phyloP scores from a whole-genome alignment of 2,888 invertebrate species.

The Napeogenes sylphis region DNA sequence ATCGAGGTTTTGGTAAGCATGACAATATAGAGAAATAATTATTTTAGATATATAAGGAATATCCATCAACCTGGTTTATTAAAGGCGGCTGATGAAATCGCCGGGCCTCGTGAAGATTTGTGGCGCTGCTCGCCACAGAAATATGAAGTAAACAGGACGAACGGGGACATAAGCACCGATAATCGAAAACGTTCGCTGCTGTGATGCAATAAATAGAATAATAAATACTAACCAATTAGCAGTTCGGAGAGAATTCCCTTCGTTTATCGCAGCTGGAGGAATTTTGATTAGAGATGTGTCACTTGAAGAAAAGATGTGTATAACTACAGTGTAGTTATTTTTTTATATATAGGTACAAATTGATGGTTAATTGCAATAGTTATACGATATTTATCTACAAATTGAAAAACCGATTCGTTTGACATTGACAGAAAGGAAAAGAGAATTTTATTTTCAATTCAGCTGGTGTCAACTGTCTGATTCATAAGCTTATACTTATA shows the following conservation, averaged over 20 bases:
- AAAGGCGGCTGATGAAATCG: not conserved
- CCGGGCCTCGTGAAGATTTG: not conserved
- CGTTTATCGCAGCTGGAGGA: slow-evolving; percentile 62
- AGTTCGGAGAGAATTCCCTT: slow-evolving; percentile 59
- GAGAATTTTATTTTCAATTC: slow-evolving; percentile 9
- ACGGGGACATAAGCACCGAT: not conserved
- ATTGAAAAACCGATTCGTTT: slow-evolving; percentile 20
- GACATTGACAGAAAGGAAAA: slow-evolving; percentile 20
- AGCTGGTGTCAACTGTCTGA: slow-evolving; percentile 4
- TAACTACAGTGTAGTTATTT: slow-evolving; percentile 16
- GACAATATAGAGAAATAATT: too few relatives aligned
- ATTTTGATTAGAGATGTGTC: slow-evolving; percentile 48
- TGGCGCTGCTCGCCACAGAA: not conserved
- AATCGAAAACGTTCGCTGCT: slow-evolving; percentile 9
- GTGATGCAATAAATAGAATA: slow-evolving; percentile 19
- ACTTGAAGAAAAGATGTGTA: slow-evolving; percentile 19
- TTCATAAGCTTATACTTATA: not conserved
- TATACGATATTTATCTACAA: slow-evolving; percentile 13
- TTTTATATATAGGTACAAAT: slow-evolving; percentile 2
- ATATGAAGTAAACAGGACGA: slow-evolving; percentile 6
- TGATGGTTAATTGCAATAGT: slow-evolving; percentile 9
- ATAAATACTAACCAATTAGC: slow-evolving; percentile 53
- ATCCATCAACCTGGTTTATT: not conserved
- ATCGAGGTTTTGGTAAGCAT: too few relatives aligned
- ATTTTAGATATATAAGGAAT: not conserved